These are phyloP conservation scores for Australoheros scitulus DNA, from an alignment of 2,113 vertebrate species.

Conservation along the genomic window DNA sequence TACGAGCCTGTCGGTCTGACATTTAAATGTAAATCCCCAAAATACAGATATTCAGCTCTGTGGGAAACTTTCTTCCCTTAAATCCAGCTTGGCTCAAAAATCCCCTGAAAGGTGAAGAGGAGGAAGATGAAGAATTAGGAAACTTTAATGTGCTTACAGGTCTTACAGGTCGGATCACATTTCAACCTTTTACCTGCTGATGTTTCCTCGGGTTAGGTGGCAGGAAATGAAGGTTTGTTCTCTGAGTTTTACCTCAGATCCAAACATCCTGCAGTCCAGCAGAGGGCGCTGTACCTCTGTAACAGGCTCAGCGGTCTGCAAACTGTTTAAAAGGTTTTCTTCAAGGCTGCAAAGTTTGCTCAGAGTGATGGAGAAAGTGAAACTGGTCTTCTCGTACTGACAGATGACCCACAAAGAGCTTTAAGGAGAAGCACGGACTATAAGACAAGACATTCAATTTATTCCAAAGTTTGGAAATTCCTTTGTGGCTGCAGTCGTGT, in stretches of 20 bases:
- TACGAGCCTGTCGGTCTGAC: not conserved
- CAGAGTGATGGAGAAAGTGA: not conserved
- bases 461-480: not conserved
- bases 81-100: not conserved
- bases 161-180: not conserved
- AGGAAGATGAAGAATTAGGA: not conserved
- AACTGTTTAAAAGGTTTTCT: not conserved
- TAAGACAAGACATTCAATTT: not conserved
- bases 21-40: conserved; percentile 41
- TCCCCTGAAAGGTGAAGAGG: not conserved
- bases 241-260: not conserved
- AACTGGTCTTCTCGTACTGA: not conserved
- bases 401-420: not conserved
- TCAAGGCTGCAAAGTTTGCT: not conserved
- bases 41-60: conserved; percentile 1
- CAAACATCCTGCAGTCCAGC: conserved; percentile 1
- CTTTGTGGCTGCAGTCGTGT: not conserved
- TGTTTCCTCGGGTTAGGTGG: not conserved
- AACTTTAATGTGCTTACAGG: not conserved
- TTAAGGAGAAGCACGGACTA: not conserved
- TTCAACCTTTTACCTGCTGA: not conserved
- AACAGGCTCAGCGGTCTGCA: not conserved
- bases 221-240: not conserved
- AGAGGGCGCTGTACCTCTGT: conserved; percentile 11
- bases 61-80: not conserved